Base-by-base conservation (phyloP, 2,888 invertebrate species). In the Drosophila anceps region DNA sequence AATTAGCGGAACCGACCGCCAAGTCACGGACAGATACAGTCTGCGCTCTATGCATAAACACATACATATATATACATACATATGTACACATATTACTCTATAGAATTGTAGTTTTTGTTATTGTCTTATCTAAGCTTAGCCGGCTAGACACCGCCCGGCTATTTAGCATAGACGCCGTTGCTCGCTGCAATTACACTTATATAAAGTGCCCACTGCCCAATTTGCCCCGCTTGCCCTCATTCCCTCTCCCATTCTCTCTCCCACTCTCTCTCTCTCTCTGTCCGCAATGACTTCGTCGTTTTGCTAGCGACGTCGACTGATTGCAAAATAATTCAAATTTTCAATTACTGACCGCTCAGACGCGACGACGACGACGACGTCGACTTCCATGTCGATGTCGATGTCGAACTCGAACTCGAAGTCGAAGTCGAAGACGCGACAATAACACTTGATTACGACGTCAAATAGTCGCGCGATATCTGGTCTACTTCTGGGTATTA, bases 271-370 rank as follows among this genome's bases (percentile, higher is more conserved):
- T 4, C n/a, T 27, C 1, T 48, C n/a, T 48, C 9, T 29, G 27
- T 48, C 15, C 48, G 29, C 48, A 44, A 66, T 48, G 57, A 59
- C 64, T 39, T 15, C 31, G 74, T 37, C 55, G 55, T 55, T 75
- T 59, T 61, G 46, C 58, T 9, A 27, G 12, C 63, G 51, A 12
- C 66, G 53, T 65, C 54, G 27, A 69, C 76, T 82, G 85, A 88
- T 86, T 88, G 84, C 88, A 81, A 84, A 86, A 84, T 76, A 82
- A 86, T 86, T 86, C 88, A 70, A 80, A 84, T 83, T 84, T 86
- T 88, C 88, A 85, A 83, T 82, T 88, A 78, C 80, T 76, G 69
- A 41, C 68, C 75, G 76, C 78, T 81, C 84, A 91, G 91, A 90
- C 90, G 90, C 67, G 88, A 83, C 82, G 90, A 80, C 90, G 90